Base-by-base conservation (phyloP, 2,888 invertebrate species). In the Drosophila pullipes region DNA sequence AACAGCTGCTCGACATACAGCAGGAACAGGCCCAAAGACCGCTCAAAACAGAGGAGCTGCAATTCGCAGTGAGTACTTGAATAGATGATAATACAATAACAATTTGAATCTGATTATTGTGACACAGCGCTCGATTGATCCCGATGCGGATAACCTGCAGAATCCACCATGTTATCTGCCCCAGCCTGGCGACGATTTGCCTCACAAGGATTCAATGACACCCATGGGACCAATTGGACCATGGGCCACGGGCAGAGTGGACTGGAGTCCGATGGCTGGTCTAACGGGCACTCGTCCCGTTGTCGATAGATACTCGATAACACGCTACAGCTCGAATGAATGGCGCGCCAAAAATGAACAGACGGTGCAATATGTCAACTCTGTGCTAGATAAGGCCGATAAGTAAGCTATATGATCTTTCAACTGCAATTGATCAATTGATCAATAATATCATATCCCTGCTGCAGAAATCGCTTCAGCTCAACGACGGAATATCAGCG, bases 291-390 rank as follows among this genome's bases (percentile, higher is more conserved):
- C 96, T 0, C 94, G 97, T 75, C 97, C 97, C 0, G 94, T 95
- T 0, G 96, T 96, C 13, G 96, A 96, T 93, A 96, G 96, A 85
- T 97, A 97, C 90, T 96, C 97, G 0, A 94, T 97, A 54, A 96
- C 96, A 16, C 94, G 96, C 83, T 96, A 95, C 90, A 96, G 96
- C 64, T 94, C 96, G 1, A 95, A 94, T 11, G 96, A 97, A 93
- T 97, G 97, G 97, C 94, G 96, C 35, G 92, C 94, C 47, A 94
- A 95, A 72, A 96, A 96, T 81, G 93, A 94, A 16, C 93, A 94
- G 39, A 92, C 94, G 0, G 91, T 96, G 5, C 94, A 95, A 65
- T 93, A 78, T 18, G 76, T 89, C 1, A 84, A 85, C 73, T 93
- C 94, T 69, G 91, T 94, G 6, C 93, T 95, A 55, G 95, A 94